Percentiles rank a stretch among this genome's conserved stretches.
phyloP scores from a whole-genome alignment of 2,797 vertebrate genomes.

The Mormyrus hasselquistii region DNA sequence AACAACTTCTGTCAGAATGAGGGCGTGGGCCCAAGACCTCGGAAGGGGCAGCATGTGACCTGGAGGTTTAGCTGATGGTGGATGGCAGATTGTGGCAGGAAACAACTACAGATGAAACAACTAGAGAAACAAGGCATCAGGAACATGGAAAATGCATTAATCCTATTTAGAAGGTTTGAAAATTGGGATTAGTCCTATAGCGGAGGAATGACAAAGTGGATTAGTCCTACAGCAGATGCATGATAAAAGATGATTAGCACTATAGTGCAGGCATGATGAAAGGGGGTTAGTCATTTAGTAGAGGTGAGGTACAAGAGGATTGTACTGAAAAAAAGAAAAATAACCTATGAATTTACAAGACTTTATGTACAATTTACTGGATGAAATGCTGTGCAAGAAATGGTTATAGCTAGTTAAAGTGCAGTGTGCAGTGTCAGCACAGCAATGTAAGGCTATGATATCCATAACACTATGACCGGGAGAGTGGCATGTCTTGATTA shows the following conservation, averaged over 20 bases:
- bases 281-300: not conserved
- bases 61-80: not conserved
- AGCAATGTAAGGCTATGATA: too few species aligned
- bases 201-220: not conserved
- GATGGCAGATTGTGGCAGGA: not conserved
- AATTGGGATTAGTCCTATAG: not conserved
- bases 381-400: too few species aligned
- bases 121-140: not conserved
- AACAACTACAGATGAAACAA: not conserved
- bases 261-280: not conserved
- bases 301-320: not conserved
- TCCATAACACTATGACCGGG: too few species aligned
- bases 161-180: not conserved
- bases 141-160: not conserved
- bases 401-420: too few species aligned
- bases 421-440: too few species aligned
- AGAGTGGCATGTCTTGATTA: too few species aligned
- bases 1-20: not conserved
- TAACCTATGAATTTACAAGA: too few species aligned
- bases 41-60: not conserved
- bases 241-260: not conserved
- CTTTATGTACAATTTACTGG: too few species aligned
- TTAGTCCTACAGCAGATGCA: not conserved
- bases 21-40: not conserved
- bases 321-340: not conserved